These are phyloP conservation scores for Bryconaethiops microstoma DNA, from an alignment of 2,797 vertebrate species.

Conservation along the genomic window DNA sequence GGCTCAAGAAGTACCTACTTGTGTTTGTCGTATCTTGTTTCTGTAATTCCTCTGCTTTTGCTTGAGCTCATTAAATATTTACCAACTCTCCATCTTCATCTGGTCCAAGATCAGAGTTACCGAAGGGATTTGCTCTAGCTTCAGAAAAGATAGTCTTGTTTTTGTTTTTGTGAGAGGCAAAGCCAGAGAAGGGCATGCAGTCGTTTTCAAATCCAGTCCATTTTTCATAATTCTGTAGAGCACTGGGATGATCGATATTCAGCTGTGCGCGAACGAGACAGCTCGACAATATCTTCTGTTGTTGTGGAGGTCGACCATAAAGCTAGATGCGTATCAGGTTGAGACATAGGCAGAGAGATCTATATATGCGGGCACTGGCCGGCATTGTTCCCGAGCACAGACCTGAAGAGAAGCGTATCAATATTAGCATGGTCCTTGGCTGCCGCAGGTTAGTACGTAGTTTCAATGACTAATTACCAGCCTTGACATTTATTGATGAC, in stretches of 20 bases:
- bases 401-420: conserved; percentile 20
- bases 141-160: not conserved
- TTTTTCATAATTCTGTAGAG: conserved; percentile 72
- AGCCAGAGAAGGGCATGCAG: conserved; percentile 3
- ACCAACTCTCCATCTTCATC: conserved; percentile 17
- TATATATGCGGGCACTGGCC: not conserved
- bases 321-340: conserved; percentile 23
- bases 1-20: conserved; percentile 11
- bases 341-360: conserved; percentile 3
- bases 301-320: conserved; percentile 10
- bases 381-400: conserved; percentile 2
- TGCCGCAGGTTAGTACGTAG: conserved; percentile 4
- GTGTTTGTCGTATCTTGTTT: conserved; percentile 24
- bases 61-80: conserved; percentile 30
- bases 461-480: conserved; percentile 40
- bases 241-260: conserved; percentile 65
- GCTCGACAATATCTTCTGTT: conserved; percentile 26
- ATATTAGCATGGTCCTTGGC: conserved; percentile 4
- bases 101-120: conserved; percentile 6
- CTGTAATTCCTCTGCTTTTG: conserved; percentile 13
- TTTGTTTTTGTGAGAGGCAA: not conserved
- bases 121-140: conserved; percentile 1
- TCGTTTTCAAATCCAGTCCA: conserved; percentile 42
- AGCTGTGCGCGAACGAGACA: conserved; percentile 33
- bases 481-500: conserved; percentile 19